A percentile compares a stretch with the other conserved stretches of the same genome.
Evolutionary conservation across 2,797 vertebrate genomes (phyloP).

Genomic region (Cynodonichthys magdalenae): DNA sequence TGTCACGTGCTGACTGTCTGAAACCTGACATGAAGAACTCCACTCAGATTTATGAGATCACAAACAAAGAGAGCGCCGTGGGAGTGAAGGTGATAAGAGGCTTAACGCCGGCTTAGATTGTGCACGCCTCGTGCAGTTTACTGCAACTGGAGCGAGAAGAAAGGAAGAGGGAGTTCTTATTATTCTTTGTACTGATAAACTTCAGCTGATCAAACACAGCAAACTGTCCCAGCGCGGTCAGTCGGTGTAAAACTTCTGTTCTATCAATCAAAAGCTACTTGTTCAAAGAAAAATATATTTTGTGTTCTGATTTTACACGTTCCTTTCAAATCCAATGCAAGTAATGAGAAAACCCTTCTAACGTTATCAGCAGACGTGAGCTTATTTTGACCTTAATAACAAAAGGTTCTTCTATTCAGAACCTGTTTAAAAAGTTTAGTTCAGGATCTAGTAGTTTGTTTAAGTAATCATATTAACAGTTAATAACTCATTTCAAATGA

Average conservation of each 20-base stretch:
- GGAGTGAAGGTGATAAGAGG: constrained; percentile 60
- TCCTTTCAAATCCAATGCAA: not conserved
- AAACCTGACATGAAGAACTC: constrained; percentile 24
- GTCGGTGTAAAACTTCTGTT: not conserved
- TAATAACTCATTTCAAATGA: not conserved
- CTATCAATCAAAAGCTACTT: not conserved
- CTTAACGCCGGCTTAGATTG: constrained; percentile 49
- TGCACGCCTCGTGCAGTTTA: constrained; percentile 24
- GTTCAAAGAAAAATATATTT: not conserved
- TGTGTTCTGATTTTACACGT: not conserved
- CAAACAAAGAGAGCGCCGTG: constrained; percentile 50
- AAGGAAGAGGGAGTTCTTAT: constrained; percentile 4
- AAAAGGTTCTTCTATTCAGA: too few species aligned
- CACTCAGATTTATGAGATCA: constrained; percentile 15
- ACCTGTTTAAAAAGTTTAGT: not conserved
- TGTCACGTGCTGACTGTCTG: not conserved
- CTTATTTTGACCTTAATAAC: not conserved
- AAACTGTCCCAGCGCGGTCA: not conserved
- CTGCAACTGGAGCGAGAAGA: constrained; percentile 16
- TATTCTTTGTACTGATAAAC: constrained; percentile 12
- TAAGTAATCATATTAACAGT: not conserved
- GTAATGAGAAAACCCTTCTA: not conserved
- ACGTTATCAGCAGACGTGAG: not conserved
- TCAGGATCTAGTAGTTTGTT: not conserved
- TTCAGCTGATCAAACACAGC: constrained; percentile 1